These are phyloP conservation scores for Geodia barretti DNA, from an alignment of 37 sponge, comb jelly and placozoan species.

Conservation along the genomic window DNA sequence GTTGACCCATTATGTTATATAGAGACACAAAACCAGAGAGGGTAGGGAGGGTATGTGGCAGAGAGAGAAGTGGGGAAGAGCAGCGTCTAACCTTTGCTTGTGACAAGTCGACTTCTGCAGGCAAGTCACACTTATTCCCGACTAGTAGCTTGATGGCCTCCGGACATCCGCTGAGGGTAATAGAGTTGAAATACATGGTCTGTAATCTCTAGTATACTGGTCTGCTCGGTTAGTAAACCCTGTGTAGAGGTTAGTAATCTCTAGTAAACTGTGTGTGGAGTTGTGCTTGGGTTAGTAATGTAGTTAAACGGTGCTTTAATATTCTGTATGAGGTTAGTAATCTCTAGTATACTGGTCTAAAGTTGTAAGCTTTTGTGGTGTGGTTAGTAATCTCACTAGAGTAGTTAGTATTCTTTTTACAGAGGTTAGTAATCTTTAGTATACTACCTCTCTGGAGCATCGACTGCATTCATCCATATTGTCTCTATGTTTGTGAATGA, in stretches of 20 bases:
- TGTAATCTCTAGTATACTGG: not conserved
- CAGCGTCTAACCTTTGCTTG: slow-evolving; percentile 47
- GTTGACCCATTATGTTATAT: no score
- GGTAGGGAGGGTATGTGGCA: no score
- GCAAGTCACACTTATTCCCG: slow-evolving; percentile 66
- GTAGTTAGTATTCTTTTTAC: no score
- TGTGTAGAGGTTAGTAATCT: not conserved
- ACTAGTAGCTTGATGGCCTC: slow-evolving; percentile 71
- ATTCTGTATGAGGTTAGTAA: no score
- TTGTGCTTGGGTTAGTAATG: no score
- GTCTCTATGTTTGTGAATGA: slow-evolving; percentile 72
- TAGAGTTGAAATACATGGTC: not conserved
- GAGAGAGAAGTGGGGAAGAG: no score
- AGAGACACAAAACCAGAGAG: no score
- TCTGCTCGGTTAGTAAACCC: no score
- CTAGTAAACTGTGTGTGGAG: slow-evolving; percentile 4
- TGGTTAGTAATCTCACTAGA: no score
- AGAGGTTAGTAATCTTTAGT: not conserved
- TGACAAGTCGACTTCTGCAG: slow-evolving; percentile 56
- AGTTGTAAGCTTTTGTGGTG: no score
- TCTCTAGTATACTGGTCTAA: no score
- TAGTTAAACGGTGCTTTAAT: no score
- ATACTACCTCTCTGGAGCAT: slow-evolving; percentile 57
- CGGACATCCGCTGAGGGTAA: slow-evolving; percentile 59
- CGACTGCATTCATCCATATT: slow-evolving; percentile 69